Evolutionary conservation across 2,888 invertebrate genomes (phyloP), one percentile per base, ranked within the genome.

Genomic region (Clusia tigrina): DNA sequence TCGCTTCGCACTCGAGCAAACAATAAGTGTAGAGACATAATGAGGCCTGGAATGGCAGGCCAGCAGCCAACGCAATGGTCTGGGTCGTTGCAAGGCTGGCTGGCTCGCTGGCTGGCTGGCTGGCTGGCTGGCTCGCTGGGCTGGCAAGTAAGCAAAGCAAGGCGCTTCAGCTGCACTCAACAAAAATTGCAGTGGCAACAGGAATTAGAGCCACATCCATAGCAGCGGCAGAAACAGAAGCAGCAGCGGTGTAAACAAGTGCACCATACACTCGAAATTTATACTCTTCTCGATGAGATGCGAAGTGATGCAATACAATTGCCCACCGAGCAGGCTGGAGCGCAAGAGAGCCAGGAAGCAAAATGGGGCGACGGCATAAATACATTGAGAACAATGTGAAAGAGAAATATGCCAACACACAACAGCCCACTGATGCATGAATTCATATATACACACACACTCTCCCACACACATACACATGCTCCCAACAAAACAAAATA

Each of bases 231-330:
- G 12, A 6, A 32, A 3, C 42, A 42, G 42, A 9, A 42, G 32
- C 17, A n/a, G 32, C 54, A 20, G 17, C 56, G 69, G 72, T 69
- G 66, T 54, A 62, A 65, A 62, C 69, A n/a, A n/a, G n/a, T n/a
- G n/a, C n/a, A n/a, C n/a, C n/a, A n/a, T n/a, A n/a, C n/a, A n/a
- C n/a, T n/a, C n/a, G n/a, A n/a, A n/a, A n/a, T n/a, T n/a, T n/a
- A n/a, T n/a, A n/a, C n/a, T n/a, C n/a, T n/a, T n/a, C n/a, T n/a
- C n/a, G n/a, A n/a, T n/a, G n/a, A n/a, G n/a, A n/a, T n/a, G n/a
- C n/a, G n/a, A n/a, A n/a, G n/a, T n/a, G n/a, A n/a, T n/a, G n/a
- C n/a, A n/a, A n/a, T n/a, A n/a, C n/a, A n/a, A n/a, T n/a, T n/a
- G n/a, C n/a, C n/a, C n/a, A n/a, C n/a, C n/a, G n/a, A n/a, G n/a